Evolutionary conservation across 2,113 vertebrate genomes (phyloP), one percentile per base, ranked within the genome.

Genomic region (Syngnathoides biaculeatus): DNA sequence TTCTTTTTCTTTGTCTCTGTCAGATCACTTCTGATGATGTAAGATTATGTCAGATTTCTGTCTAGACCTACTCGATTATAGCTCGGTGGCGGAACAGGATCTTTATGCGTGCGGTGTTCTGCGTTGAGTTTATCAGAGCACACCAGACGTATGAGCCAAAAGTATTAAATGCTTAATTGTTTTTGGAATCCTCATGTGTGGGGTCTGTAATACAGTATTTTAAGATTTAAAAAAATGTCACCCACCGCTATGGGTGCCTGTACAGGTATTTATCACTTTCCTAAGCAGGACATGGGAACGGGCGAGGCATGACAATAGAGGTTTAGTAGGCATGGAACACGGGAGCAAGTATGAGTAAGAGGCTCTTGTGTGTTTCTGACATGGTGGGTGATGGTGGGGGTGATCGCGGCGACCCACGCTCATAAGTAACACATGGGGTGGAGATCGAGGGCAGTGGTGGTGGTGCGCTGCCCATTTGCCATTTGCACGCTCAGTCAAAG

Each of bases 381-480:
- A 82, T 79, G 76, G 81, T 84, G 83, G 85, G 84, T 77, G 83
- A 86, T 83, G 79, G n/a, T n/a, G 80, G 79, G 77, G 77, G 79
- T 80, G 6, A 75, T 70, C 56, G 20, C 83, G 30, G 69, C 68
- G 65, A 74, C 78, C 84, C 59, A 69, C 69, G 68, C 85, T 90
- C 87, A 91, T 92, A 89, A 92, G 92, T 92, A 90, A 91, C 86
- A 82, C 89, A 92, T 91, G 78, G 72, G 73, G 61, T 56, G 64
- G 77, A 74, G 55, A 27, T 17, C 24, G 14, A 69, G 75, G 77
- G 74, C 69, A 20, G 68, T 81, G 84, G 78, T 42, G 43, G 68
- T 79, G 67, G 20, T 22, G 9, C 38, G 71, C 77, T 87, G 89
- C 83, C 88, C 87, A 84, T 89, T 90, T 90, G 82, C 88, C 87